Base-by-base conservation (phyloP, 2,797 vertebrate species). In the Oryzias dopingdopingensis region DNA sequence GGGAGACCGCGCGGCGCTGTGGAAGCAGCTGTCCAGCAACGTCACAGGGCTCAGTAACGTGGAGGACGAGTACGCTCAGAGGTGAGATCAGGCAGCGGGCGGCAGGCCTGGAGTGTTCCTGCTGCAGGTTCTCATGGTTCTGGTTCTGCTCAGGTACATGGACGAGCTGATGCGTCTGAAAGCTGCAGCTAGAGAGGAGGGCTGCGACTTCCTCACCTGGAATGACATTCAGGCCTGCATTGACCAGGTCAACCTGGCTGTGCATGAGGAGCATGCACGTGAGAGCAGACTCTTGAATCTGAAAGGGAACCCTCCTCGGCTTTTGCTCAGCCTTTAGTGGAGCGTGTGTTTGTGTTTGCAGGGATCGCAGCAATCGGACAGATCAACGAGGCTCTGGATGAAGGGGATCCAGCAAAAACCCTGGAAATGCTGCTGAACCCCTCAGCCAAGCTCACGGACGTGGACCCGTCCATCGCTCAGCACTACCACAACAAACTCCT, bases 301-400 rank as follows among this genome's bases (percentile, higher is more conserved):
- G 32, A 3, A 3, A 3, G 32, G 32, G 10, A 37, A 13, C 3
- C 12, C 2, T 13, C 32, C 3, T 10, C 3, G 8, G 10, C 32
- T 3, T 2, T 12, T 37, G 32, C 12, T 37, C 32, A 12, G 32
- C 1, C 12, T 37, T 32, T 32, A 10, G 29, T 7, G 6, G 26
- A 6, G 6, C 26, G 14, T 40, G 37, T 6, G 17, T 18, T 18
- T 14, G 8, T 45, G 3, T 55, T 1, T 56, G n/a, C 76, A 99
- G 97, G 97, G 41, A 98, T 99, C 52, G 92, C 93, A 57, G 97
- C 97, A 40, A 99, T 99, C 37, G 95, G 96, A 6, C 86, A 92
- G 71, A 97, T 99, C 77, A 99, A 99, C 1, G 97, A 99, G 86
- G 95, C 97, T 3, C 83, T 99, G 86, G 95, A 98, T 43, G 95